phyloP scores from a whole-genome alignment of 2,113 vertebrate genomes.

The Regulus satrapa region DNA sequence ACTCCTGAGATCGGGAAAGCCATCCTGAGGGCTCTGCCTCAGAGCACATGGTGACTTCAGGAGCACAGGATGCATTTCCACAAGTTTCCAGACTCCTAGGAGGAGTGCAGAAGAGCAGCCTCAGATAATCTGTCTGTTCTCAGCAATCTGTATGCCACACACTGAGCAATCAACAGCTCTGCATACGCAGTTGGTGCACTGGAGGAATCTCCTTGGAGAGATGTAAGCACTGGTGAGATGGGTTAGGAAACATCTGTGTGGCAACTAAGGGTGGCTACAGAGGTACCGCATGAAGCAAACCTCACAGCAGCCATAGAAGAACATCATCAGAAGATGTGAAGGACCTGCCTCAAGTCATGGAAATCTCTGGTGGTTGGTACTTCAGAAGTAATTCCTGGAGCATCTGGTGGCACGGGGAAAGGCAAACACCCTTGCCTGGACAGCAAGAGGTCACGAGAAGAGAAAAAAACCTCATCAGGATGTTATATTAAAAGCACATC shows the following conservation, averaged over 20 bases:
- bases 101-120: background rate
- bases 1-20: background rate
- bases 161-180: background rate
- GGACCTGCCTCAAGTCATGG: background rate
- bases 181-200: fast-evolving
- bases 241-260: background rate
- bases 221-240: background rate
- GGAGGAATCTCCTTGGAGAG: background rate
- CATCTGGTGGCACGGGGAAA: conserved; percentile 3
- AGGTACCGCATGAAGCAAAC: background rate
- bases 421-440: background rate
- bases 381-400: background rate
- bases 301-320: background rate
- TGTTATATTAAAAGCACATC: conserved; percentile 72
- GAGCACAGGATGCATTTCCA: background rate
- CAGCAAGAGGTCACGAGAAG: conserved; percentile 66
- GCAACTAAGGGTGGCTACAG: background rate
- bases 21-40: background rate
- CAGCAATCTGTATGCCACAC: background rate
- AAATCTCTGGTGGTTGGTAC: background rate
- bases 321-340: background rate
- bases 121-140: fast-evolving
- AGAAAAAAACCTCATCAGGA: conserved; percentile 56
- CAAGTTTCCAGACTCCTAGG: background rate
- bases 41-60: background rate